Percentiles rank a stretch among this genome's conserved stretches.
These are phyloP conservation scores for Acanthacorydalis orientalis DNA, from an alignment of 2,888 invertebrate species.

Conservation along the genomic window DNA sequence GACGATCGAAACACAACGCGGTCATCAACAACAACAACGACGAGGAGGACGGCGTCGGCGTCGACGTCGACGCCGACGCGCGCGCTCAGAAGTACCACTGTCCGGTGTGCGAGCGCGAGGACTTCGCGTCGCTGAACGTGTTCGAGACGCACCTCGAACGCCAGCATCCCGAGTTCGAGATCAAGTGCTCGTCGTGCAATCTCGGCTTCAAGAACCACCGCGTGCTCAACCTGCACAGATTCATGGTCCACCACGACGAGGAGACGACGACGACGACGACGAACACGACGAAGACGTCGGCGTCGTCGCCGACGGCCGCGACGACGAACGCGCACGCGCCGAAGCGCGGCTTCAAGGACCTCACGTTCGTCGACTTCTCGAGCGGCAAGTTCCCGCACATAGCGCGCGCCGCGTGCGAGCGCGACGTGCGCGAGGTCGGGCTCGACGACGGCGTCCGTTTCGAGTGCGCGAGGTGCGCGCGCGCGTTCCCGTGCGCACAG, in stretches of 20 bases:
- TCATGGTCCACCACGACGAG: constrained; percentile 34
- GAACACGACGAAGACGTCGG: constrained; percentile 8
- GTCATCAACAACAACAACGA: too few relatives aligned
- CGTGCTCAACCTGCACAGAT: constrained; percentile 51
- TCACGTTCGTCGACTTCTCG: constrained; percentile 65
- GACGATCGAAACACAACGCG: too few relatives aligned
- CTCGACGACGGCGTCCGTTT: constrained; percentile 39
- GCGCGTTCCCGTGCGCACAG: constrained; percentile 53
- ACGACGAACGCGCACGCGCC: constrained; percentile 24
- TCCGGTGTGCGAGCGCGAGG: constrained; percentile 42
- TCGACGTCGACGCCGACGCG: constrained; percentile 12
- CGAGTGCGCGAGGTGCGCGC: constrained; percentile 50
- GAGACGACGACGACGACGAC: constrained; percentile 13
- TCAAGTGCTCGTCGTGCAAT: constrained; percentile 57
- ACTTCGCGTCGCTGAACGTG: constrained; percentile 38
- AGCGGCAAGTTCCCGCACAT: constrained; percentile 64
- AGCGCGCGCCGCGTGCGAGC: constrained; percentile 55
- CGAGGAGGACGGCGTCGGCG: constrained; percentile 19
- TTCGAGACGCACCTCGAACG: constrained; percentile 48
- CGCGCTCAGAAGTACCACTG: constrained; percentile 29
- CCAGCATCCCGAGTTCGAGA: constrained; percentile 45
- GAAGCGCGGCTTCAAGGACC: constrained; percentile 50
- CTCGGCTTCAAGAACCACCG: constrained; percentile 57
- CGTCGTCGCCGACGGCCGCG: constrained; percentile 7
- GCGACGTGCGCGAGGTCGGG: constrained; percentile 40